These are phyloP conservation scores for Neomonachus schauinslandi DNA, from an alignment of 2,113 vertebrate species.

Conservation along the genomic window DNA sequence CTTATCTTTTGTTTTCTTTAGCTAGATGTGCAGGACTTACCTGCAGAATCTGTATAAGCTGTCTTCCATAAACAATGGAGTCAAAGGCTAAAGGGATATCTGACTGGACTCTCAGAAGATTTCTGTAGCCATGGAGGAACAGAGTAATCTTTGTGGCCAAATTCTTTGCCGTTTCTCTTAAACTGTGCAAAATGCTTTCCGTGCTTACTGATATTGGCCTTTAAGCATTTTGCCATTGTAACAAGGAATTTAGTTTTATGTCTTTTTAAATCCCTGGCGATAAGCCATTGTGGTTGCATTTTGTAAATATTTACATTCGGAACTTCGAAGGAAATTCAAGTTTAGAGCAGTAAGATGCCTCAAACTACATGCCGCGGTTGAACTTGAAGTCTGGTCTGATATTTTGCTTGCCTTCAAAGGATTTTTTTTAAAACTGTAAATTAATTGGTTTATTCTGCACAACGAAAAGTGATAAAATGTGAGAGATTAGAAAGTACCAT, in stretches of 20 bases:
- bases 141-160: background rate
- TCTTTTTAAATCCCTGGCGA: background rate
- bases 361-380: background rate
- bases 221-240: slow-evolving; percentile 38
- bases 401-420: background rate
- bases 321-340: slow-evolving; percentile 50
- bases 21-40: background rate
- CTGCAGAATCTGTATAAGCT: background rate
- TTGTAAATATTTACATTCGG: slow-evolving; percentile 29
- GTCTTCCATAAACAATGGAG: background rate
- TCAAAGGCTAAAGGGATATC: background rate
- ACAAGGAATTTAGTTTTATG: background rate
- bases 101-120: background rate
- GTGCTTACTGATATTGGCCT: background rate
- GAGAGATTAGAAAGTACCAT: background rate
- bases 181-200: background rate
- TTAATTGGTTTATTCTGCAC: slow-evolving; percentile 59
- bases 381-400: background rate
- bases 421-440: slow-evolving; percentile 24
- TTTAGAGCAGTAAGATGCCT: slow-evolving; percentile 1
- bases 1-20: background rate
- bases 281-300: background rate
- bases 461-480: slow-evolving; percentile 38
- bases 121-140: background rate
- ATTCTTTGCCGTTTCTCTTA: background rate